Evolutionary conservation across 2,888 invertebrate genomes (phyloP).

Genomic region (Cotesia congregata): DNA sequence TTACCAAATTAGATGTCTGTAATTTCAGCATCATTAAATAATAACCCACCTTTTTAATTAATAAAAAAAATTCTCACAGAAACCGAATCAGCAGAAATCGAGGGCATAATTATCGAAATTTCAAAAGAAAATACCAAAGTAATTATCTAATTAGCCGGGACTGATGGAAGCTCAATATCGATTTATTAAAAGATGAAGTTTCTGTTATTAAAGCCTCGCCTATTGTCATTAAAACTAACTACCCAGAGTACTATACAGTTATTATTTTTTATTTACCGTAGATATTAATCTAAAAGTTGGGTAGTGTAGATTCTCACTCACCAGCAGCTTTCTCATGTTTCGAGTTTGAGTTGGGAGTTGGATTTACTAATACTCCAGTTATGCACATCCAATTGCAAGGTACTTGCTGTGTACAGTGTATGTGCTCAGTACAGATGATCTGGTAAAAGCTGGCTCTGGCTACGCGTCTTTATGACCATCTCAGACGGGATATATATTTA

Average conservation of each 20-base stretch:
- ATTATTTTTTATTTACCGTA: slow-evolving; percentile 1
- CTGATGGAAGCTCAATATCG: not conserved
- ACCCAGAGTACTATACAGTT: slow-evolving; percentile 53
- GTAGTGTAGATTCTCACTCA: not conserved
- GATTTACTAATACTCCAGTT: not conserved
- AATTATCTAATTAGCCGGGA: not conserved
- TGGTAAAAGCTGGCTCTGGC: slow-evolving; percentile 28
- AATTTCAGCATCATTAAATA: too few relatives aligned
- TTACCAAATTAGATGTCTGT: too few relatives aligned
- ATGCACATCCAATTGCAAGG: slow-evolving; percentile 5
- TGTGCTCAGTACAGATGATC: slow-evolving; percentile 16
- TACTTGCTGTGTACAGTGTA: not conserved
- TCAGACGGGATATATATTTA: not conserved
- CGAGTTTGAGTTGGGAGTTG: not conserved
- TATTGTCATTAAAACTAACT: slow-evolving; percentile 56
- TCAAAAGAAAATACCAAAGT: not conserved
- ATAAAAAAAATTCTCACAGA: too few relatives aligned
- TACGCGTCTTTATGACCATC: not conserved
- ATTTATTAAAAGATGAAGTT: slow-evolving; percentile 49
- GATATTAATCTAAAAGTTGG: not conserved
- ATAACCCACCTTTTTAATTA: too few relatives aligned
- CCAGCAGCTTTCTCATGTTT: not conserved
- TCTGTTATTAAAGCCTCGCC: slow-evolving; percentile 55
- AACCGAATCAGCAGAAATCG: too few relatives aligned
- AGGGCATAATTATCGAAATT: too few relatives aligned